These are phyloP conservation scores for Pseudomyrmex pallidus DNA, from an alignment of 1,140 invertebrate species.

Conservation along the genomic window DNA sequence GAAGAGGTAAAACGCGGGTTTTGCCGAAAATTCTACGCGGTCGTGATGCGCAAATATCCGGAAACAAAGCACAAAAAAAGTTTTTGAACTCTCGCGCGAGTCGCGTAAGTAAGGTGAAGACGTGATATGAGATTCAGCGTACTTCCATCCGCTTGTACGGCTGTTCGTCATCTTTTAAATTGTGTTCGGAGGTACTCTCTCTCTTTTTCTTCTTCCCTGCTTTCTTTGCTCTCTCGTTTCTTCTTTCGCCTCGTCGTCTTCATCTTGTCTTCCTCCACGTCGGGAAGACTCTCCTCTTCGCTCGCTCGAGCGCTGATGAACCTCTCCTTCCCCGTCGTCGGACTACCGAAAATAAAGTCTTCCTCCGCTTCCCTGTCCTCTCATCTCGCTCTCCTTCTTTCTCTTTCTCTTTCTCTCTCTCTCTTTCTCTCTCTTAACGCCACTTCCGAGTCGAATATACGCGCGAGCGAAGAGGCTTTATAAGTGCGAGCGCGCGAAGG, in stretches of 20 bases:
- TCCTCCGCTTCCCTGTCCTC: slow-evolving; percentile 62
- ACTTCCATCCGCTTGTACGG: slow-evolving; percentile 23
- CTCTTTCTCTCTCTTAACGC: slow-evolving; percentile 49
- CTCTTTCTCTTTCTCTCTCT: slow-evolving; percentile 49
- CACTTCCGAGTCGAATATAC: slow-evolving; percentile 67
- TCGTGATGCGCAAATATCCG: no score
- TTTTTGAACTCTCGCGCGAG: no score
- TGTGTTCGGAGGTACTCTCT: slow-evolving; percentile 41
- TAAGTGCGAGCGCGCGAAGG: slow-evolving; percentile 53
- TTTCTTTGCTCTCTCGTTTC: slow-evolving; percentile 17
- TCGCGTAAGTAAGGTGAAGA: no score
- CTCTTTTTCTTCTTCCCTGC: slow-evolving; percentile 41
- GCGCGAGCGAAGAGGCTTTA: slow-evolving; percentile 57
- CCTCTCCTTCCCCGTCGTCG: slow-evolving; percentile 50
- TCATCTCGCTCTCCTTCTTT: slow-evolving; percentile 51
- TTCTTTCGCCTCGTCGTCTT: slow-evolving; percentile 57
- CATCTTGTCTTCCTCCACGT: slow-evolving; percentile 59
- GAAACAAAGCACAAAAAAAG: no score
- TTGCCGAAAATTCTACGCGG: no score
- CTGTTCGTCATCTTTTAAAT: slow-evolving; percentile 65
- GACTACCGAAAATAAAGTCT: slow-evolving; percentile 71
- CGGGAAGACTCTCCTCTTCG: slow-evolving; percentile 42
- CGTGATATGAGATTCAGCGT: no score
- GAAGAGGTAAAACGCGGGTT: no score
- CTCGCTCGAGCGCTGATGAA: slow-evolving; percentile 61